Base-by-base conservation (phyloP, 2,888 invertebrate genomes). In the Molanna angustata region DNA sequence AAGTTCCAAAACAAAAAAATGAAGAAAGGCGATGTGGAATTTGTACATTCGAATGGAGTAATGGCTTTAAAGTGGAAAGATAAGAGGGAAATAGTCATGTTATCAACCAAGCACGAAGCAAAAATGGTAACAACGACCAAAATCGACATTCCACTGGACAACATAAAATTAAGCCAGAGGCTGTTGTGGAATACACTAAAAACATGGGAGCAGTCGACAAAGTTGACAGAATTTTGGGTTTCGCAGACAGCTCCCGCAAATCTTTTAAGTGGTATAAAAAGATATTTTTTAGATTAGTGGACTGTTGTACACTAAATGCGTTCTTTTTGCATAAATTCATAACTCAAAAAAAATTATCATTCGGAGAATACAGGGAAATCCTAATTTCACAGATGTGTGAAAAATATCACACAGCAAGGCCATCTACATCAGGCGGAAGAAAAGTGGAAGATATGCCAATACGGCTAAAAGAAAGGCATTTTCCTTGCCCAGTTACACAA, bases 391-490 rank as follows among this genome's bases (percentile, higher is more conserved):
- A 39, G 18, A 39, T 39, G 18, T 17, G 17, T 18, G 39, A 39
- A 39, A 39, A 39, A 39, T 39, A 39, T 18, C 39, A 39, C 18
- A 17, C 17, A 39, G 4, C 39, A 39, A 39, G 39, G n/a, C 39
- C 39, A 17, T 39, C 39, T 4, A 39, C 39, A 39, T 39, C 39
- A 4, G 18, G 39, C 17, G 39, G 39, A 39, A 39, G 35, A 35
- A 35, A 13, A 35, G 35, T 35, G 7, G 35, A 35, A 35, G 18
- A 39, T 39, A 39, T 39, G 3, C 39, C 18, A 6, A 39, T 18
- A 18, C 14, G 56, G 14, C 42, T 55, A 2, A 35, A 39, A 22
- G 41, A 49, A 44, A 52, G 53, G n/a, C 44, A 58, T 37, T 56
- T 56, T 40, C 49, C 35, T 19, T 19, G 9, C 17, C 43, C 39